Evolutionary conservation across 1,140 invertebrate genomes (phyloP).

Genomic region (Drosophila aff.): DNA sequence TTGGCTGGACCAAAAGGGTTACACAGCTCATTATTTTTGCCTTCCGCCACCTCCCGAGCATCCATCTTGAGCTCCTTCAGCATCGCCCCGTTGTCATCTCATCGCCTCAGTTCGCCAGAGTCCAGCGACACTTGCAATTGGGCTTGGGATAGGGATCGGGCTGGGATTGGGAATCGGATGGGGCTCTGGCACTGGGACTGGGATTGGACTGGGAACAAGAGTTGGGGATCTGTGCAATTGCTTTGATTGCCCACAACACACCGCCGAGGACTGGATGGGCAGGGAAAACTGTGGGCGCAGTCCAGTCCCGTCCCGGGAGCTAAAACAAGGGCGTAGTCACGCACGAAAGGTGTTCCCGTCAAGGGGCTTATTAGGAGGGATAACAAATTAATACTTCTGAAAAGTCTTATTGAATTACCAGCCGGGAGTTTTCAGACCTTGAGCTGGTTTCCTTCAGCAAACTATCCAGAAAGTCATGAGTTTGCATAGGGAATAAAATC

Average conservation of each 20-base stretch:
- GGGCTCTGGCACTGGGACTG: background rate
- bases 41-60: constrained; percentile 12
- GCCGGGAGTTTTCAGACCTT: background rate
- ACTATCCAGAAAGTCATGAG: background rate
- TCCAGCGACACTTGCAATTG: constrained; percentile 67
- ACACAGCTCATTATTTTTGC: constrained; percentile 78
- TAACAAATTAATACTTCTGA: constrained; percentile 3
- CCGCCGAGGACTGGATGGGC: constrained; percentile 50
- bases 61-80: constrained; percentile 35
- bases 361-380: constrained; percentile 3
- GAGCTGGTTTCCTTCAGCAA: background rate
- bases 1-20: constrained; percentile 63
- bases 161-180: constrained; percentile 14
- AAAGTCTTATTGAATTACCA: constrained; percentile 5
- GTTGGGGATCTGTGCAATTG: constrained; percentile 68
- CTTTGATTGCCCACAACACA: constrained; percentile 77
- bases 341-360: constrained; percentile 7
- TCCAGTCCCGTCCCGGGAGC: constrained; percentile 21
- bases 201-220: background rate
- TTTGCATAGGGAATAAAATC: background rate
- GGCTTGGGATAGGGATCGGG: constrained; percentile 32
- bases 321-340: constrained; percentile 10
- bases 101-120: constrained; percentile 16
- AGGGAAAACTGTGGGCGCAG: constrained; percentile 64
- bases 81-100: constrained; percentile 37